Base-by-base conservation (phyloP, 92 coral and sea anemone species). In the Palythoa grandis region DNA sequence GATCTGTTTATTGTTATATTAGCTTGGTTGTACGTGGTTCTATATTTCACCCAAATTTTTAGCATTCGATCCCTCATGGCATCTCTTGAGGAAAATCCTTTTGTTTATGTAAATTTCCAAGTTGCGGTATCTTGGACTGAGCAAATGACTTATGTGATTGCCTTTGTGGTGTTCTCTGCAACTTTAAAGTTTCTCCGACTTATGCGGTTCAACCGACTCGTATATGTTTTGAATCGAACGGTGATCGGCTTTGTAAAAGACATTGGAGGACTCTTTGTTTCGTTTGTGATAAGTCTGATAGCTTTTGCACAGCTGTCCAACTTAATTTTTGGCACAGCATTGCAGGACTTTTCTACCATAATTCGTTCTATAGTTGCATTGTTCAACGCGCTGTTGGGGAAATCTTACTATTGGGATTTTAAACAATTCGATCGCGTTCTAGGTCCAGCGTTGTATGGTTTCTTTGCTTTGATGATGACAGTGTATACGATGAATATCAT, bases 61-160 rank as follows among this genome's bases (percentile, higher is more conserved):
- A 89, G 85, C 50, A 84, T 89, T 43, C 24, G 83, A 3, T 74
- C 75, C 43, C 79, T 89, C 40, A 90, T 90, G 71, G 68, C 69
- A 8, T 82, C 88, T 15, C 79, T 90, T 2, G 83, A 87, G 22
- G 74, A 56, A 10, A 90, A 90, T 61, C 92, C 97, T 11, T 92
- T 89, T 66, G 92, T 92, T 16, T 93, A 89, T 76, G 97, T 93
- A 40, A 93, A 90, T 70, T 93, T 93, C 71, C 94, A 93, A 71
- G 74, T 87, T 22, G 84, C 90, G 39, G 63, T 93, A 56, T 70
- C 92, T 13, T 77, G 90, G 85, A 85, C 87, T 57, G 90, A 88
- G 29, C 70, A 89, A n/a, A 87, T 88, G 54, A 83, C 72, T 1
- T 90, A 66, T 76, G 82, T 93, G 78, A 89, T 92, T 29, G 93